phyloP scores from a whole-genome alignment of 1,140 invertebrate species.

The Delia radicum region DNA sequence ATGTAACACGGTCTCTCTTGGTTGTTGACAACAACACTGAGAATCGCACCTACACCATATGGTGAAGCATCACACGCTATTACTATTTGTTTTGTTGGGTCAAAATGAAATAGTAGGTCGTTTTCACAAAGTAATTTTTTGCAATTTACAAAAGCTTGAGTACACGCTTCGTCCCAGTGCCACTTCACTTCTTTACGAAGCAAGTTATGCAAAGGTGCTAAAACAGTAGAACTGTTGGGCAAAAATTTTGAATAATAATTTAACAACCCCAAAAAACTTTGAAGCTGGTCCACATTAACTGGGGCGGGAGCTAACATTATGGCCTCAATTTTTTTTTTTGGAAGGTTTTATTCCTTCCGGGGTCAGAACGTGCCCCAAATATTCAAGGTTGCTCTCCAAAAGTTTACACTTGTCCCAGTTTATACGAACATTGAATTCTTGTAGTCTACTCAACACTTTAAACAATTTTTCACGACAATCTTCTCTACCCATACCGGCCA shows the following conservation, averaged over 20 bases:
- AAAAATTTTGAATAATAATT: slow-evolving; percentile 7
- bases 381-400: not conserved
- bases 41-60: slow-evolving; percentile 3
- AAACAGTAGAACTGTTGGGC: not conserved
- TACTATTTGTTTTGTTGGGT: slow-evolving; percentile 22
- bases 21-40: not conserved
- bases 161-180: not conserved
- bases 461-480: not conserved
- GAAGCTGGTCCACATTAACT: not conserved
- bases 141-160: not conserved
- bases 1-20: slow-evolving; percentile 7
- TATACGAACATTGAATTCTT: not conserved
- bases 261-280: not conserved
- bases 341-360: slow-evolving; percentile 3
- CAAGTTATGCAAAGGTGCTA: not conserved
- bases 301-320: not conserved
- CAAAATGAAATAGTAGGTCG: not conserved
- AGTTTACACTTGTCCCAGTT: not conserved
- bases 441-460: not conserved
- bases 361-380: not conserved
- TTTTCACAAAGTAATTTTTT: not conserved
- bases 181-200: not conserved
- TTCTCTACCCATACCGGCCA: not conserved
- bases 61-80: slow-evolving; percentile 6
- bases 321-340: not conserved